phyloP scores from a whole-genome alignment of 2,113 vertebrate species.

The Labeo rohita region DNA sequence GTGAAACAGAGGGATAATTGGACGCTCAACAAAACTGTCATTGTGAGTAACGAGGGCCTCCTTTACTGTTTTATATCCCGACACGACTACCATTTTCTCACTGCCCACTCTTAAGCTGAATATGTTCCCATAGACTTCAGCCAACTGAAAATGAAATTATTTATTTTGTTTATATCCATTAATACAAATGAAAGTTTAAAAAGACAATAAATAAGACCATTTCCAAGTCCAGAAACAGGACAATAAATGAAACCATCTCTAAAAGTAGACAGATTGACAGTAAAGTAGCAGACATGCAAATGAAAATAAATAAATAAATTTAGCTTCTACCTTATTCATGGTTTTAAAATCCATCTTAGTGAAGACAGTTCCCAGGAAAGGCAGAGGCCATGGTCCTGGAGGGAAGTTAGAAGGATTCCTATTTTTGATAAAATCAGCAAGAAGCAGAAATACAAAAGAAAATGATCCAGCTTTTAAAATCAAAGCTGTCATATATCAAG shows the following conservation, averaged over 20 bases:
- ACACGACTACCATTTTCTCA: conserved; percentile 62
- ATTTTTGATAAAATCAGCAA: conserved; percentile 69
- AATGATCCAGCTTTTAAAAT: conserved; percentile 67
- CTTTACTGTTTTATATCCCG: conserved; percentile 76
- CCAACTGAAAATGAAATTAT: conserved; percentile 65
- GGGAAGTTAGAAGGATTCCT: conserved; percentile 74
- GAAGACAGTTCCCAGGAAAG: conserved; percentile 75
- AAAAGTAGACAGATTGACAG: background rate
- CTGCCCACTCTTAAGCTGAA: conserved; percentile 62
- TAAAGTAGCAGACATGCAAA: background rate
- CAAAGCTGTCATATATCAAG: conserved; percentile 65
- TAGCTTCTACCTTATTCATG: conserved; percentile 65
- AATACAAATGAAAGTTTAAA: background rate
- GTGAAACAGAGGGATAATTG: conserved; percentile 61
- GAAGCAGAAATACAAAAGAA: conserved; percentile 70
- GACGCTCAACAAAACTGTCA: conserved; percentile 74
- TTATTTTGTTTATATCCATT: background rate
- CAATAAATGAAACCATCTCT: background rate
- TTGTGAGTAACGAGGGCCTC: conserved; percentile 78
- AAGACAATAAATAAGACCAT: no score
- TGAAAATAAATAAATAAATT: background rate
- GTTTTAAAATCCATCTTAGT: conserved; percentile 32
- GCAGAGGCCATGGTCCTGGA: conserved; percentile 72
- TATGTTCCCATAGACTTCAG: conserved; percentile 75
- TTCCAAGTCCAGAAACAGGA: background rate